These are phyloP conservation scores for Trichomalopsis sarcophagae DNA, from an alignment of 1,140 invertebrate species.

Conservation along the genomic window DNA sequence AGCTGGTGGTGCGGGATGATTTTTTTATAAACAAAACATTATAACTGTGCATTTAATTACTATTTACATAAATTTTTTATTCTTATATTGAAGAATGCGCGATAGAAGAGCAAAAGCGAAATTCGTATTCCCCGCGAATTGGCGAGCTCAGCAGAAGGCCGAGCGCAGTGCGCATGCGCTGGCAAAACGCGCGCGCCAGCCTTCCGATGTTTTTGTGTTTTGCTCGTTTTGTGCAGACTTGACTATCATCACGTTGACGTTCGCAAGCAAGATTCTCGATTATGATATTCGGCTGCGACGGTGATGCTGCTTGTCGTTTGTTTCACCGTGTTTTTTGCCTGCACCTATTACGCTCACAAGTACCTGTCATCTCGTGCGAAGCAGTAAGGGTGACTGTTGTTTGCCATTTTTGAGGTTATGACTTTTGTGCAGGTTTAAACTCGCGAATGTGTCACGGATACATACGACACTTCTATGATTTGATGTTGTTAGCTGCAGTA, in stretches of 20 bases:
- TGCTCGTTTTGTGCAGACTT: not conserved
- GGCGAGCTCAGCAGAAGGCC: not conserved
- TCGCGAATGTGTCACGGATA: not conserved
- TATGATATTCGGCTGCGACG: not conserved
- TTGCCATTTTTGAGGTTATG: conserved; percentile 42
- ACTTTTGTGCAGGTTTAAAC: conserved; percentile 1
- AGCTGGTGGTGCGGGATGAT: too few relatives aligned
- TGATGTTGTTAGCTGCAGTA: too few relatives aligned
- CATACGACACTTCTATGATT: too few relatives aligned
- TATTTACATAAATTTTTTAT: too few relatives aligned
- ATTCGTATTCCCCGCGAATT: not conserved
- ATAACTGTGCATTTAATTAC: too few relatives aligned
- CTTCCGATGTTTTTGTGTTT: conserved; percentile 7
- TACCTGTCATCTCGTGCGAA: not conserved
- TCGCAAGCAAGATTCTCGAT: not conserved
- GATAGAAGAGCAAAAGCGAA: not conserved
- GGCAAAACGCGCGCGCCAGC: conserved; percentile 19
- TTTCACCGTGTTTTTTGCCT: conserved; percentile 12
- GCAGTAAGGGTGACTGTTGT: conserved; percentile 12
- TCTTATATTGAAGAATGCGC: too few relatives aligned
- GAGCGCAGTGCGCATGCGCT: not conserved
- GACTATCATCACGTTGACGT: not conserved
- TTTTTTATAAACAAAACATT: too few relatives aligned
- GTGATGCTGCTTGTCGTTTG: conserved; percentile 39
- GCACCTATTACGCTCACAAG: conserved; percentile 4